Conservation (phyloP, 1,140 invertebrate genomes). For the Euglossa dilemma region DNA sequence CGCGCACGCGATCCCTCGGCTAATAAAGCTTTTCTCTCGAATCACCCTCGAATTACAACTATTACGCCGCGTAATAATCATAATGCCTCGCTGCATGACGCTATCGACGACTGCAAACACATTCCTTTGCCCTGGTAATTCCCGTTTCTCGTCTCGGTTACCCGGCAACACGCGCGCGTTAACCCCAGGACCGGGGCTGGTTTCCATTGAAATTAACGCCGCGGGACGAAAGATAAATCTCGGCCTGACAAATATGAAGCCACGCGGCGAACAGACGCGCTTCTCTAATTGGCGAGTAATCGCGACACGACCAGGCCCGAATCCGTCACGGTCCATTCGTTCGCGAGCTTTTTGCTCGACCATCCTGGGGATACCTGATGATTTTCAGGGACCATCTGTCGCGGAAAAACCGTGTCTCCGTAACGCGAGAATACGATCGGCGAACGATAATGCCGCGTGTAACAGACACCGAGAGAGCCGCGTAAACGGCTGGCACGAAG, state of each 20-base stretch:
- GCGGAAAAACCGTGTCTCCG: not conserved
- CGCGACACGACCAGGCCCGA: no score
- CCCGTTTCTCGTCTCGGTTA: not conserved
- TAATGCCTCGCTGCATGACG: not conserved
- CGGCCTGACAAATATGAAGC: not conserved
- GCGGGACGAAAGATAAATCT: not conserved
- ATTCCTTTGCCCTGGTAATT: not conserved
- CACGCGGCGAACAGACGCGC: not conserved
- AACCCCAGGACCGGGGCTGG: not conserved
- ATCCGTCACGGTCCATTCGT: not conserved
- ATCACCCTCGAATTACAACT: not conserved
- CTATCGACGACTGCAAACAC: not conserved
- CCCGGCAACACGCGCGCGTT: not conserved
- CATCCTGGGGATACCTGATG: not conserved
- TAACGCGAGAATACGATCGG: not conserved
- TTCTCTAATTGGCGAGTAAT: constrained; percentile 31
- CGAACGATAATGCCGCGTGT: not conserved
- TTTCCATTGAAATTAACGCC: not conserved
- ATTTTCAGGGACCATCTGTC: not conserved
- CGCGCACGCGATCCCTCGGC: not conserved
- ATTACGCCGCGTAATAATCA: not conserved
- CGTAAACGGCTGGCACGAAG: not conserved
- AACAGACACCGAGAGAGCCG: not conserved
- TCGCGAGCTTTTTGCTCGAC: no score
- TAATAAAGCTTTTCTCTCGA: not conserved